A percentile compares a stretch with the other conserved stretches of the same genome.
Evolutionary conservation across 2,113 vertebrate species (phyloP).

Genomic region (Recurvirostra avosetta): DNA sequence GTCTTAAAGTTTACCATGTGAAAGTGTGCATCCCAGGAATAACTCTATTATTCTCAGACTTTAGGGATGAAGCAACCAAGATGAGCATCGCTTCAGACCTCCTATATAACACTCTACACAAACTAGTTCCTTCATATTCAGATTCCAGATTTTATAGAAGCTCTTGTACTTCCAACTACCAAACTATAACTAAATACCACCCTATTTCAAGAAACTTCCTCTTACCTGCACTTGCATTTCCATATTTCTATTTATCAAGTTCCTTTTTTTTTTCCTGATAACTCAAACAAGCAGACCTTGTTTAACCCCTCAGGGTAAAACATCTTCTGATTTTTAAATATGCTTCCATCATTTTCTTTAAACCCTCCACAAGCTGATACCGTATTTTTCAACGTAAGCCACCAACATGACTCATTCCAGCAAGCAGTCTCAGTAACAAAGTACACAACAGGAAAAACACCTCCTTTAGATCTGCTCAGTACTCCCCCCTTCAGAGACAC

Average conservation of each 20-base stretch:
- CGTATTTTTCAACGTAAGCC: not conserved
- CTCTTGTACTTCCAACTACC: not conserved
- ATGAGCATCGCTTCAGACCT: rapidly evolving
- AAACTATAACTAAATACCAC: not conserved
- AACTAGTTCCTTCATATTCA: not conserved
- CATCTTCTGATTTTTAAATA: not conserved
- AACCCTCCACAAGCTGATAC: not conserved
- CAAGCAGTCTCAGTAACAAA: not conserved
- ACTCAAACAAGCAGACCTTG: not conserved
- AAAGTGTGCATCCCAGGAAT: not conserved
- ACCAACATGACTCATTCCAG: not conserved
- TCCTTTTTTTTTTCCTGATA: not conserved
- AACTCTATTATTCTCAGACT: not conserved
- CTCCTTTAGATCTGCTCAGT: not conserved
- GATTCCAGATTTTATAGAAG: not conserved
- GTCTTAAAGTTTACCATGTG: not conserved
- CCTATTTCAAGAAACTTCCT: not conserved
- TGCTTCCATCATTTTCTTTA: not conserved
- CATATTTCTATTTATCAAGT: not conserved
- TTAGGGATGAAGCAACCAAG: not conserved
- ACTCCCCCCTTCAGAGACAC: not conserved
- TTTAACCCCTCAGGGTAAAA: not conserved
- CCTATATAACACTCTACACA: not conserved
- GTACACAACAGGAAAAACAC: not conserved
- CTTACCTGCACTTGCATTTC: not conserved